Evolutionary conservation across 2,113 vertebrate genomes (phyloP), one percentile per base, ranked within the genome.

Genomic region (Pollimyrus isidori): DNA sequence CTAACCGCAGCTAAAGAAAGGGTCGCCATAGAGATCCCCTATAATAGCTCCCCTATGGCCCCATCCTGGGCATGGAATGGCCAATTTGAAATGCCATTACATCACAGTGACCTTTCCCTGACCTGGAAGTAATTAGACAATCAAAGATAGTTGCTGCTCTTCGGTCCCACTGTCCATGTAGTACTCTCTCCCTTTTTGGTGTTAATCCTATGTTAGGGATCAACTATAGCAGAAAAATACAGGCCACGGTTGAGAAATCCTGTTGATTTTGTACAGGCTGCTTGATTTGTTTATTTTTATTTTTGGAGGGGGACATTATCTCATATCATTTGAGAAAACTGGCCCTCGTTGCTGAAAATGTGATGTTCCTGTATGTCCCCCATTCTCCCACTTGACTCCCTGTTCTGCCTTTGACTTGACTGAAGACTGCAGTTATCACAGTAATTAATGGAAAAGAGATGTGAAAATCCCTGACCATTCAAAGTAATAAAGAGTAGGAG

Each of bases 11-110:
- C 73, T 48, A 23, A 53, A 52, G 11, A 53, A 13, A 42, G 69
- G 26, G 35, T 69, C 35, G 26, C 87, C 45, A 52, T 17, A 4
- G 49, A 52, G 50, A 76, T 84, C 17, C 76, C 76, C 10, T 35
- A 80, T 92, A 93, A 94, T 91, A 83, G 91, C 89, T 92, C 89
- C 91, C 91, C 89, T 85, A 35, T 3, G 50, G 86, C 88, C 89
- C 65, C 89, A 90, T 91, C 93, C 89, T 91, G 82, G 88, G 90
- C 50, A 91, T 91, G 82, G 90, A 92, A 92, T 50, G 39, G 90
- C 89, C 84, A 10, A 94, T 94, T 94, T 94, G 89, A 95, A 94
- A 95, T 94, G 94, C 94, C 94, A 94, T 90, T 91, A 92, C 92
- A 93, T 94, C 92, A 88, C 86, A 35, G 45, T 93, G 90, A 93